Evolutionary conservation across 2,888 invertebrate species (phyloP).

Genomic region (Drosophila incognita): DNA sequence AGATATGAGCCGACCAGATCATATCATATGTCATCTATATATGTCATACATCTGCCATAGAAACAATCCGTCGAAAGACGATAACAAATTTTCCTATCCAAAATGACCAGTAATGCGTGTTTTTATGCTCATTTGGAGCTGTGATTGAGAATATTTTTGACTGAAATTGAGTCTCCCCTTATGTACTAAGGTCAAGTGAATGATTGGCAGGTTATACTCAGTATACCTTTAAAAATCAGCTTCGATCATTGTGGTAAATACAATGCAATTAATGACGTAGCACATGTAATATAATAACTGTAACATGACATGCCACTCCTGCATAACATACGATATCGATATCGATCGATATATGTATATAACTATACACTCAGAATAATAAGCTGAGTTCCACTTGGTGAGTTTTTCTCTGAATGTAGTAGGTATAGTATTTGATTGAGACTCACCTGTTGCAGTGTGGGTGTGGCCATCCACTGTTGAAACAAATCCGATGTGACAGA

Average conservation of each 20-base stretch:
- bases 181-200: not conserved
- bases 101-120: not conserved
- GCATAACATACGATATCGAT: no score
- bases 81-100: not conserved
- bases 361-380: not conserved
- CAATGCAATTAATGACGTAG: no score
- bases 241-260: no score
- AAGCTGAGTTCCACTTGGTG: not conserved
- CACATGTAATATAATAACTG: no score
- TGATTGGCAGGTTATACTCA: not conserved
- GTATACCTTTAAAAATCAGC: not conserved
- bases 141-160: not conserved
- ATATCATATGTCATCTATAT: no score
- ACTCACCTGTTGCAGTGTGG: constrained; percentile 89
- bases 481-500: constrained; percentile 94
- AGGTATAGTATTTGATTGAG: not conserved
- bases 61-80: not conserved
- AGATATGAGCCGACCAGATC: not conserved
- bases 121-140: not conserved
- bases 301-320: no score
- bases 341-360: not conserved
- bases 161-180: not conserved
- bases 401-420: not conserved
- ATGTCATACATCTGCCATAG: no score
- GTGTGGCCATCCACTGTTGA: constrained; percentile 93